Percentiles rank a stretch among this genome's conserved stretches.
Evolutionary conservation across 2,113 vertebrate species (phyloP).

Genomic region (Chamaetylas fuelleborni): DNA sequence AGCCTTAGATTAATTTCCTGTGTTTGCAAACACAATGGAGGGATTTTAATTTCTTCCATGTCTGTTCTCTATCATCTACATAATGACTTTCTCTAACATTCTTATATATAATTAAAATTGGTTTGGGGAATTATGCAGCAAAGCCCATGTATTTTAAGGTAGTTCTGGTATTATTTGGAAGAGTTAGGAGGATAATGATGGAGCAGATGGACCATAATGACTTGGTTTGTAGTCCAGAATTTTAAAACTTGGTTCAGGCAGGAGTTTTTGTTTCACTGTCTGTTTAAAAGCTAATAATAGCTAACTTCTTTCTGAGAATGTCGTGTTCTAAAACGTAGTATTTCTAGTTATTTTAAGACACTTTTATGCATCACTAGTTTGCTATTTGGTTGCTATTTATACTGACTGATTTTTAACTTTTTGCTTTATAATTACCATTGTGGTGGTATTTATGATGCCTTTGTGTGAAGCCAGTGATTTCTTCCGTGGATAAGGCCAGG

Average conservation of each 20-base stretch:
- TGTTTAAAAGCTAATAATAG: slow-evolving; percentile 25
- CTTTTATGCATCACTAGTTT: neutral
- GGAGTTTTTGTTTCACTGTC: neutral
- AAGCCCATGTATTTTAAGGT: neutral
- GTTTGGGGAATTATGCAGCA: neutral
- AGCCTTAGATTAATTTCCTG: slow-evolving; percentile 50
- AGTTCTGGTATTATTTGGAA: neutral
- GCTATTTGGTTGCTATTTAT: slow-evolving; percentile 8
- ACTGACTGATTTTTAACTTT: neutral
- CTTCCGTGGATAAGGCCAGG: neutral
- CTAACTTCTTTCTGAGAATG: neutral
- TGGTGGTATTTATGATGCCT: neutral
- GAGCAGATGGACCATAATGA: neutral
- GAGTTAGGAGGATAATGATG: neutral
- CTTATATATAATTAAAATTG: neutral
- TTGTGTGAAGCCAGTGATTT: neutral
- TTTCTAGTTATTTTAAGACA: slow-evolving; percentile 5
- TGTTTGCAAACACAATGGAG: slow-evolving; percentile 34
- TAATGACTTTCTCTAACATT: neutral
- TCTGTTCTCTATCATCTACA: neutral
- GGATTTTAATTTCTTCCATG: slow-evolving; percentile 46
- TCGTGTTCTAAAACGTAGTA: neutral
- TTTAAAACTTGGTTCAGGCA: neutral
- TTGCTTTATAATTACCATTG: neutral
- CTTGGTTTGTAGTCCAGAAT: neutral